Percentiles rank a stretch among this genome's conserved stretches.
These are phyloP conservation scores for Apogon hyalosoma DNA, from an alignment of 2,797 vertebrate species.

Conservation along the genomic window DNA sequence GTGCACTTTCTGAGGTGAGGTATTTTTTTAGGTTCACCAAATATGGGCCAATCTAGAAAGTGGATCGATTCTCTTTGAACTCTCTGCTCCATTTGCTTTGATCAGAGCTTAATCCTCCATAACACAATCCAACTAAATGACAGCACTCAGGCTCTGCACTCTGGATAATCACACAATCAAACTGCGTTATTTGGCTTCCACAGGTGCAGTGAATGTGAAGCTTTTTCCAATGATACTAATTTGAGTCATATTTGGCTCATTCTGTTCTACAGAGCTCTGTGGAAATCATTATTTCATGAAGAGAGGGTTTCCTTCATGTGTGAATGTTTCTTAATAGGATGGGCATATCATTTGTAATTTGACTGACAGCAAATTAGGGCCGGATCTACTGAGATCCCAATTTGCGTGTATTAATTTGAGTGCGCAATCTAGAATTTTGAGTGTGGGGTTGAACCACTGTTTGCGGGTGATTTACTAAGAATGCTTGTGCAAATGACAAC, in stretches of 20 bases:
- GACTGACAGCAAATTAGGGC: slow-evolving; percentile 13
- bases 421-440: too few relatives aligned
- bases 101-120: slow-evolving; percentile 66
- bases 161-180: slow-evolving; percentile 81
- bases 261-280: slow-evolving; percentile 50
- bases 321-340: slow-evolving; percentile 54
- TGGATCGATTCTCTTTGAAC: slow-evolving; percentile 58
- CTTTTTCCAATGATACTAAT: slow-evolving; percentile 67
- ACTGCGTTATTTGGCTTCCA: slow-evolving; percentile 79
- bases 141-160: slow-evolving; percentile 62
- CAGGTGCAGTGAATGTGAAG: slow-evolving; percentile 71
- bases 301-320: slow-evolving; percentile 47
- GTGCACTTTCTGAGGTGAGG: background rate
- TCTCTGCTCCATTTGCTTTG: slow-evolving; percentile 52
- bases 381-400: too few relatives aligned
- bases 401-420: too few relatives aligned
- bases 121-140: slow-evolving; percentile 74
- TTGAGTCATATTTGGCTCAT: slow-evolving; percentile 69
- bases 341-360: slow-evolving; percentile 43
- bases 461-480: too few relatives aligned
- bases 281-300: slow-evolving; percentile 54
- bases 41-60: slow-evolving; percentile 45
- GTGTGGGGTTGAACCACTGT: too few relatives aligned
- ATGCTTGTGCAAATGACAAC: too few relatives aligned
- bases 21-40: slow-evolving; percentile 19